phyloP scores from a whole-genome alignment of 2,797 vertebrate species.

The Pelodytes ibericus region DNA sequence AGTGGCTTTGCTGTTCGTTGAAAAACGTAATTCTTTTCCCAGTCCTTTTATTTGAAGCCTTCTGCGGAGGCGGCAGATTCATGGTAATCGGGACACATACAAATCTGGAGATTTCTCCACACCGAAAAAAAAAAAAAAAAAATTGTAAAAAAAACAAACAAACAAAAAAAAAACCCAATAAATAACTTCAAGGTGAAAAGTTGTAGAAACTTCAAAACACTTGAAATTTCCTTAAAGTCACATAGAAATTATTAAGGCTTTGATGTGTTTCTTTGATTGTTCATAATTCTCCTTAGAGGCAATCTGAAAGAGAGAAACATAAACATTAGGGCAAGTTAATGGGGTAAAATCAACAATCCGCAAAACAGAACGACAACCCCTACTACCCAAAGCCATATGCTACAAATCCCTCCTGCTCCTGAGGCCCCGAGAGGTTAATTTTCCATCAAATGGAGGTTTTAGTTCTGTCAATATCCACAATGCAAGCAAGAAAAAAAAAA shows the following conservation, averaged over 20 bases:
- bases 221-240: background rate
- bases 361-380: too few species aligned
- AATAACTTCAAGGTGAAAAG: background rate
- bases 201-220: background rate
- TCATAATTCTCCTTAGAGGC: conserved; percentile 14
- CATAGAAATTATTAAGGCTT: background rate
- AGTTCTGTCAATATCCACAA: too few species aligned
- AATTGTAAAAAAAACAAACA: too few species aligned
- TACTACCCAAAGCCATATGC: too few species aligned
- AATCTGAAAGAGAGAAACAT: conserved; percentile 33
- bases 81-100: conserved; percentile 73
- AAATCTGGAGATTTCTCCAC: conserved; percentile 44
- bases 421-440: too few species aligned
- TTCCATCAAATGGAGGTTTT: too few species aligned
- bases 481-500: too few species aligned
- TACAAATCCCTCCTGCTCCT: too few species aligned
- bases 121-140: conserved; percentile 1
- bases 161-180: too few species aligned
- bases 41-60: conserved; percentile 86
- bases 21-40: conserved; percentile 92
- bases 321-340: too few species aligned
- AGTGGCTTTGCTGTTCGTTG: conserved; percentile 76
- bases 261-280: background rate
- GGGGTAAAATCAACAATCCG: too few species aligned
- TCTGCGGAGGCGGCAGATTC: conserved; percentile 93